Base-by-base conservation (phyloP, 2,797 vertebrate species). In the Gymnoscopelus microlampas region DNA sequence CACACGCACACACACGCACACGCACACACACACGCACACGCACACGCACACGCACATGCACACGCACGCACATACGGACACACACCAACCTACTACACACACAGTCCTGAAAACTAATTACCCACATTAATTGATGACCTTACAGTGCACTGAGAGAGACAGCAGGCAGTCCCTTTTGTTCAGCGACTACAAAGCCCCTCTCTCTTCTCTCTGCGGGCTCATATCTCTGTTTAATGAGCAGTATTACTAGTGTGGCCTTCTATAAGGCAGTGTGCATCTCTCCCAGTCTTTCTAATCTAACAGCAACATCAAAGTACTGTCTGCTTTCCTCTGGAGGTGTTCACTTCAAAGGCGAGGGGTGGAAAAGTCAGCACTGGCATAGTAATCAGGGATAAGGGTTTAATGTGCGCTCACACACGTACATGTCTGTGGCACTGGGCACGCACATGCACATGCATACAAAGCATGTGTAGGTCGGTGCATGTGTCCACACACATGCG, bases 291-390 rank as follows among this genome's bases (percentile, higher is more conserved):
- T 44, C 6, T 13, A 47, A 78, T 71, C 70, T 65, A 78, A 68
- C 32, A 5, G 75, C 71, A 71, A 78, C 80, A 80, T 87, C 83
- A 87, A 85, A 88, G 84, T 55, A 60, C 60, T 82, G 64, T 71
- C 65, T 39, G 63, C 64, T 60, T 65, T 77, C 76, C 64, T 76
- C 78, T 70, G 53, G 59, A 63, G 63, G 60, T 55, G 6, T 72
- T 79, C 77, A 74, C 85, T 82, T 89, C 83, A 88, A 87, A 84
- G 79, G 19, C 1, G 2, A 12, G 14, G 54, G 75, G 57, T 80
- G 71, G 69, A 84, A 76, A 85, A 85, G 79, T 83, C 84, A 77
- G 77, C 73, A 79, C 80, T 80, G 75, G 80, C 85, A 81, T 83
- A 60, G 13, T 75, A 83, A 87, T 85, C 58, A 78, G 76, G 53